Base-by-base conservation (phyloP, 2,888 invertebrate genomes). In the Drepana falcataria region DNA sequence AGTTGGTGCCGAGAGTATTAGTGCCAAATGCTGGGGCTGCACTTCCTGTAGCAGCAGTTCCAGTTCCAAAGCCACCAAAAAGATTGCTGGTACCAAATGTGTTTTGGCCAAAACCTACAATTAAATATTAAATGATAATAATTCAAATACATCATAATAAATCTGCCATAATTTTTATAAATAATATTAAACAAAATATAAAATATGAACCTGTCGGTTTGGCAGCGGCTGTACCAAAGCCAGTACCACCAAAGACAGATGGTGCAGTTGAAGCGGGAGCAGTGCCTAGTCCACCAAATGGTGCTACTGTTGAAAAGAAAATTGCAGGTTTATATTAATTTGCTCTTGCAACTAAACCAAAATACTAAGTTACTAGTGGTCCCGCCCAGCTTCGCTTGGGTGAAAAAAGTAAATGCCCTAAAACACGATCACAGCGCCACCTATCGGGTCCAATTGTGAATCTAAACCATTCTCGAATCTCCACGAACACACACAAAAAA, bases 201-300 rank as follows among this genome's bases (percentile, higher is more conserved):
- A n/a, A n/a, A n/a, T n/a, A n/a, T n/a, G n/a, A 71, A 85, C 89
- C 88, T 72, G 86, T 80, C 49, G 92, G 86, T 63, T 92, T 91
- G 47, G 91, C 85, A 53, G 91, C 77, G 47, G 91, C 81, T 7
- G 71, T 73, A 35, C 92, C 92, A 66, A 93, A 93, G 3, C 83
- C 83, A 21, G 86, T 68, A 2, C 82, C 83, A 35, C 93, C 92
- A 78, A 93, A 93, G 37, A 93, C 77, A 33, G 92, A 87, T 0
- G 93, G 84, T 3, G 92, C 85, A 9, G 92, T 83, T 9, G 92
- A 85, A 3, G 91, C 83, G 48, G 93, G 85, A 7, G 92, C 83
- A 2, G 89, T 66, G 0, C 92, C 91, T 59, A 93, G 77, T 0
- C 82, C 83, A 48, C 93, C 92, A 77, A 93, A 93, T 57, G 89